Conservation (phyloP, 2,797 vertebrate genomes). For the Argentina silus region DNA sequence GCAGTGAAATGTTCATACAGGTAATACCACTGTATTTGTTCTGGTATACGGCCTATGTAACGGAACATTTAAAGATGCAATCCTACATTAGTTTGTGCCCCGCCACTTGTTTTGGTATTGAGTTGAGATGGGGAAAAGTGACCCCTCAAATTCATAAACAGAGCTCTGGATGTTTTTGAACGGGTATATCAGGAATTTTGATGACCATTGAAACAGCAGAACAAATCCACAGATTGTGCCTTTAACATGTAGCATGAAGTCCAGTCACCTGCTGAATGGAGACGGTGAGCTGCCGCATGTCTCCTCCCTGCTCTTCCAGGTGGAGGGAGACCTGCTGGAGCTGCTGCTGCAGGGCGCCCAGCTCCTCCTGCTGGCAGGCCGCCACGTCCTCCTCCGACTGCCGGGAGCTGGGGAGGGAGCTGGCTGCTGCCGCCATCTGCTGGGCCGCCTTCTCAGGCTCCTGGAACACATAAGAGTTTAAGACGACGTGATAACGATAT, state of each 20-base stretch:
- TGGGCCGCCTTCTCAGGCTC: conserved; percentile 68
- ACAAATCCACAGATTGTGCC: not conserved
- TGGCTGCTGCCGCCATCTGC: conserved; percentile 59
- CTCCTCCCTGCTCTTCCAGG: conserved; percentile 74
- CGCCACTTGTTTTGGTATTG: no score
- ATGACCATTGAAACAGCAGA: not conserved
- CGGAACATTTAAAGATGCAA: no score
- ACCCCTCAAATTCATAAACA: not conserved
- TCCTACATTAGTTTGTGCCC: not conserved
- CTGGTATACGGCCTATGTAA: no score
- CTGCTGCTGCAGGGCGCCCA: conserved; percentile 75
- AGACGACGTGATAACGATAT: no score
- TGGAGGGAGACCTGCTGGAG: conserved; percentile 77
- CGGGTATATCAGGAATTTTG: no score
- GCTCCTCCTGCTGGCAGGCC: conserved; percentile 79
- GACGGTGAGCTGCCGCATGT: conserved; percentile 78
- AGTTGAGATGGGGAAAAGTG: no score
- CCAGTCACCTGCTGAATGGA: conserved; percentile 78
- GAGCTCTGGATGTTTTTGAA: no score
- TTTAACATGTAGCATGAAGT: no score
- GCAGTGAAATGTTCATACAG: no score
- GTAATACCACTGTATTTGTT: no score
- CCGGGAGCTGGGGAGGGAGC: conserved; percentile 56
- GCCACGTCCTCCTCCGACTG: conserved; percentile 75
- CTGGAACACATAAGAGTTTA: conserved; percentile 65